These are phyloP conservation scores for Epizoanthus ramosus DNA, from an alignment of 92 coral and sea anemone species.

Conservation along the genomic window DNA sequence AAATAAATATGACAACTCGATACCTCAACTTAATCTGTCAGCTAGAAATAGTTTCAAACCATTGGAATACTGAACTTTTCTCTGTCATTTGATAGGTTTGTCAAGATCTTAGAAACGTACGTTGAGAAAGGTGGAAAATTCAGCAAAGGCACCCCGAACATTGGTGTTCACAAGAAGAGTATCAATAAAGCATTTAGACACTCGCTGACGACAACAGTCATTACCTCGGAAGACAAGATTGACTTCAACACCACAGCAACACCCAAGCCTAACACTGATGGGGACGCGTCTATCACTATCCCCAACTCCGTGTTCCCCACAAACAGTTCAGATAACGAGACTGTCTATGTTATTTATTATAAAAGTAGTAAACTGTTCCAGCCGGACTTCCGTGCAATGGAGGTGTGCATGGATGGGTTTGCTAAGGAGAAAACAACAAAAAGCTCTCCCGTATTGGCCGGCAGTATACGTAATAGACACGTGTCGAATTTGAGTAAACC, in stretches of 20 bases:
- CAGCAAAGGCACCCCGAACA: conserved; percentile 76
- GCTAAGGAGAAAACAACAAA: conserved; percentile 40
- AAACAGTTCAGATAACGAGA: conserved; percentile 67
- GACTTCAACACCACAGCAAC: conserved; percentile 62
- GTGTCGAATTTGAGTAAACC: conserved; percentile 79
- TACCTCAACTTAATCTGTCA: no score
- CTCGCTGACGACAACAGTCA: conserved; percentile 51
- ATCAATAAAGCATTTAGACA: conserved; percentile 42
- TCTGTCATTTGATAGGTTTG: conserved; percentile 64
- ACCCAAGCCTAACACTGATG: conserved; percentile 43
- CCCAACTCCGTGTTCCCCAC: conserved; percentile 65
- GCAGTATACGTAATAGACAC: conserved; percentile 73
- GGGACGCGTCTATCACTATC: conserved; percentile 65
- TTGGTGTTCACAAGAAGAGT: conserved; percentile 67
- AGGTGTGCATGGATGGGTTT: conserved; percentile 81
- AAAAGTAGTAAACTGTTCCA: conserved; percentile 86
- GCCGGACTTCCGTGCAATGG: conserved; percentile 67
- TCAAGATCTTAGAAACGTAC: conserved; percentile 81
- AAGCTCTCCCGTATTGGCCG: conserved; percentile 88
- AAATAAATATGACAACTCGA: no score
- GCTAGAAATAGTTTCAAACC: no score
- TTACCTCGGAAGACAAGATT: conserved; percentile 55
- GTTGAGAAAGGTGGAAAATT: conserved; percentile 91
- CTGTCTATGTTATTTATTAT: conserved; percentile 90
- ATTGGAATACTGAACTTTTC: no score